Base-by-base conservation (phyloP, 2,797 vertebrate species). In the Acipenser transmontanus region DNA sequence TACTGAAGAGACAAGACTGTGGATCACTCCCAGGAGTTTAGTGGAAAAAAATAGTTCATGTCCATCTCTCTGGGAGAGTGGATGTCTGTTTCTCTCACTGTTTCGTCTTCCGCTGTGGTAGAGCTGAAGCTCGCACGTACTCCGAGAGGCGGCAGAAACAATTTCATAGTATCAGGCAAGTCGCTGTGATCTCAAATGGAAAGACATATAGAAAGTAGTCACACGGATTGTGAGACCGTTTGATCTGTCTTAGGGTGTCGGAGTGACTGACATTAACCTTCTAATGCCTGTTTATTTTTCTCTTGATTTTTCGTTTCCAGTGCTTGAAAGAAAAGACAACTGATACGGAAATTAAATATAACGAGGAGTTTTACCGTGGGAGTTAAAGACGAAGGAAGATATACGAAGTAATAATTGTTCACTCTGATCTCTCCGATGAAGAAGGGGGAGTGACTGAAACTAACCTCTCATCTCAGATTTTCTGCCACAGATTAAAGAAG, bases 21-120 rank as follows among this genome's bases (percentile, higher is more conserved):
- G 88, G 90, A 91, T 91, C 91, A 87, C 88, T 93, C 92, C 87
- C 89, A 84, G 92, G 93, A 95, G 91, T 95, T 94, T 88, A 80
- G 74, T 75, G 73, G 34, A 34, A 82, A 88, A 77, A 75, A 81
- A 84, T 74, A 85, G 86, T 91, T 88, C 86, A 76, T 82, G 88
- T 89, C 87, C 88, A 84, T 85, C 87, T 88, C 85, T 89, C 85
- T 87, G 88, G 85, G 86, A 87, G 87, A 82, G 84, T 87, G 89
- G 81, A 89, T 89, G 88, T 87, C 82, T 68, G 78, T 82, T 87
- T 85, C 81, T 72, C 72, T 7, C 54, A 65, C 80, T 81, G 80
- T 81, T 73, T 67, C 56, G 64, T 64, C 63, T 51, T 47, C 68
- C 78, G 73, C 77, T 70, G 80, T 76, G 4, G 34, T 34, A 78